Conservation (phyloP, 2,888 invertebrate genomes). For the Erebia ligea region DNA sequence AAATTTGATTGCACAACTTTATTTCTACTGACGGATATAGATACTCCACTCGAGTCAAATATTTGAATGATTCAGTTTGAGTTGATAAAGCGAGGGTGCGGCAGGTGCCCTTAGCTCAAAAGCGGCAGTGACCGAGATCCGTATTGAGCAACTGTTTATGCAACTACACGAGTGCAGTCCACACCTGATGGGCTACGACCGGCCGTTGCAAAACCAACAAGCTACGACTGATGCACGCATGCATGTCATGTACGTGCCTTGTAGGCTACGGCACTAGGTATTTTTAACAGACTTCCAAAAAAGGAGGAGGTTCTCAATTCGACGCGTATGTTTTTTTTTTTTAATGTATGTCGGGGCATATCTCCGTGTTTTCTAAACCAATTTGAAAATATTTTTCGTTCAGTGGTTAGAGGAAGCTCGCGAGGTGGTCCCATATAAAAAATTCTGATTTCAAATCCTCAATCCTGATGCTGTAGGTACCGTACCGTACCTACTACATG, state of each 20-base stretch:
- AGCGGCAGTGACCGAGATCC: slow-evolving; percentile 81
- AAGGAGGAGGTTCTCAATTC: no score
- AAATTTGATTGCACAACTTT: neutral
- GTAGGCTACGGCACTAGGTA: slow-evolving; percentile 42
- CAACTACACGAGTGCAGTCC: slow-evolving; percentile 76
- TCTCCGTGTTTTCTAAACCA: no score
- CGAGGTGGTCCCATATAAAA: no score
- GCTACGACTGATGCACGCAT: slow-evolving; percentile 54
- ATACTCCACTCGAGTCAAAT: slow-evolving; percentile 25
- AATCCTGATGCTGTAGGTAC: no score
- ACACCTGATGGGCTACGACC: slow-evolving; percentile 71
- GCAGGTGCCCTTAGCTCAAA: slow-evolving; percentile 60
- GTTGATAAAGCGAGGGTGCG: slow-evolving; percentile 52
- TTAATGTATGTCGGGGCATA: no score
- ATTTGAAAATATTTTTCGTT: no score
- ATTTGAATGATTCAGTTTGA: slow-evolving; percentile 36
- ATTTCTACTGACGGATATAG: slow-evolving; percentile 4
- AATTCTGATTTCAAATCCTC: no score
- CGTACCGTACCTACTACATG: no score
- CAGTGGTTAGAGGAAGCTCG: no score
- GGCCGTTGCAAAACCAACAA: slow-evolving; percentile 68
- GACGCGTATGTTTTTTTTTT: no score
- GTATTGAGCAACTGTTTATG: slow-evolving; percentile 76
- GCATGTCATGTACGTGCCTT: slow-evolving; percentile 53
- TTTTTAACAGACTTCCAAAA: no score